Percentiles rank a stretch among this genome's conserved stretches.
These are phyloP conservation scores for Eudemis profundana DNA, from an alignment of 2,888 invertebrate genomes.

Conservation along the genomic window DNA sequence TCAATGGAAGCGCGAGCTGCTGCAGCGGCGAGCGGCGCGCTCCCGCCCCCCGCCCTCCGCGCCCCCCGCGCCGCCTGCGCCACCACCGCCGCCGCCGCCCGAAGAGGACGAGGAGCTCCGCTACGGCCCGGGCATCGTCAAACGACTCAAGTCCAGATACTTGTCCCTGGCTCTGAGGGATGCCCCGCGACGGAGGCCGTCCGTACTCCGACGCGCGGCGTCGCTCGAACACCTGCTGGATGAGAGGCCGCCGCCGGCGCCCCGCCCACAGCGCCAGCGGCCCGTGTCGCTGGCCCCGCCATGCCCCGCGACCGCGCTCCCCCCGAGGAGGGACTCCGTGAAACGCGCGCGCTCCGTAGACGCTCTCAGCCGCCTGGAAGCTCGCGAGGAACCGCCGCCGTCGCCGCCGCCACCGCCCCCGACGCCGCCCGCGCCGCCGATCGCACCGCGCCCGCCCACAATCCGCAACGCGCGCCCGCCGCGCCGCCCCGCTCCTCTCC, in stretches of 20 bases:
- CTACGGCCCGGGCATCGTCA: conserved; percentile 96
- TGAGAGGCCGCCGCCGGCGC: conserved; percentile 77
- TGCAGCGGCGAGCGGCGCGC: conserved; percentile 88
- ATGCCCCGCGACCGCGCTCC: conserved; percentile 51
- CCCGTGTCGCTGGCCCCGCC: conserved; percentile 66
- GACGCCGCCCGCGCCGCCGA: conserved; percentile 53
- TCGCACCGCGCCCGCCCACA: conserved; percentile 80
- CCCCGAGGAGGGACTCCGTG: conserved; percentile 86
- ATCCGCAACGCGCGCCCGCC: conserved; percentile 71
- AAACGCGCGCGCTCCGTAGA: conserved; percentile 95
- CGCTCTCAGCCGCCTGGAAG: conserved; percentile 89
- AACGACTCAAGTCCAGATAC: conserved; percentile 94
- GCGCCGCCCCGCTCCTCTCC: conserved; percentile 86
- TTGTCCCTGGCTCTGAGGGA: conserved; percentile 93
- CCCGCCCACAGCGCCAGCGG: conserved; percentile 61
- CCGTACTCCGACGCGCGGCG: conserved; percentile 92
- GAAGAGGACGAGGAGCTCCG: conserved; percentile 89
- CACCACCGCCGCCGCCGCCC: conserved; percentile 62
- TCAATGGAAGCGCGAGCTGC: conserved; percentile 94
- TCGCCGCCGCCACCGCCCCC: conserved; percentile 64
- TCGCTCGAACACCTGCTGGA: conserved; percentile 94
- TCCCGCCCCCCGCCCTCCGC: conserved; percentile 59
- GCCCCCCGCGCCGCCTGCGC: conserved; percentile 61
- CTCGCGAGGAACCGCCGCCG: conserved; percentile 86
- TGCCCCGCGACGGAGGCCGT: conserved; percentile 87